phyloP scores from a whole-genome alignment of 2,888 invertebrate genomes.

The Microctonus brassicae region DNA sequence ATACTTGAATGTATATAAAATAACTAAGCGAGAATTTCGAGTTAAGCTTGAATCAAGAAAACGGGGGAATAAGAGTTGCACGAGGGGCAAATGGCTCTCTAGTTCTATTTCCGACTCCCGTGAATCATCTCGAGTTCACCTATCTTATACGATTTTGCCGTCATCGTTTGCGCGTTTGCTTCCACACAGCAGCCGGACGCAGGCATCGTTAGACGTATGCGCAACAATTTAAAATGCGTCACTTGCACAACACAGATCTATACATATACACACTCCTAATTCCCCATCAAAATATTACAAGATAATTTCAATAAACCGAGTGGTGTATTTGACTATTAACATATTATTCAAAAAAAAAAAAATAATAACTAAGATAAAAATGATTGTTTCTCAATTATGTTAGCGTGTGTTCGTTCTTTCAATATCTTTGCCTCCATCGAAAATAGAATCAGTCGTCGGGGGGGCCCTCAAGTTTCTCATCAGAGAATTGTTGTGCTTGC shows the following conservation, averaged over 20 bases:
- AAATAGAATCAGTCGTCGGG: slow-evolving; percentile 30
- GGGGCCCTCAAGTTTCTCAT: slow-evolving; percentile 5
- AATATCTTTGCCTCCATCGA: slow-evolving; percentile 18
- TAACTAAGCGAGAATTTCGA: slow-evolving; percentile 21
- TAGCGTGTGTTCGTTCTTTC: background rate
- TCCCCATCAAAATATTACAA: background rate
- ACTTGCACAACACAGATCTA: background rate
- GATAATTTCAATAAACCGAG: background rate
- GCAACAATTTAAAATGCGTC: slow-evolving; percentile 4
- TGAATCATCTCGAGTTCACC: slow-evolving; percentile 65
- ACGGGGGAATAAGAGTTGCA: slow-evolving; percentile 34
- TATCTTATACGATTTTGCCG: slow-evolving; percentile 52
- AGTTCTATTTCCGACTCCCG: slow-evolving; percentile 67
- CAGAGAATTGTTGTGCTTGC: background rate
- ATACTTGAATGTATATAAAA: background rate
- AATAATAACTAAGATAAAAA: background rate
- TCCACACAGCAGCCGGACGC: slow-evolving; percentile 17
- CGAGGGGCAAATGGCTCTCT: slow-evolving; percentile 50
- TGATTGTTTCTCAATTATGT: slow-evolving; percentile 5
- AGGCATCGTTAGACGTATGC: slow-evolving; percentile 5
- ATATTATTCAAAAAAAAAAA: background rate
- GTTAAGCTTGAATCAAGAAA: slow-evolving; percentile 29
- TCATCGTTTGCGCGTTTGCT: slow-evolving; percentile 24
- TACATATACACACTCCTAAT: background rate
- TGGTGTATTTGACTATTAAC: background rate